Evolutionary conservation across 2,797 vertebrate genomes (phyloP).

Genomic region (Acrocephalus scirpaceus): DNA sequence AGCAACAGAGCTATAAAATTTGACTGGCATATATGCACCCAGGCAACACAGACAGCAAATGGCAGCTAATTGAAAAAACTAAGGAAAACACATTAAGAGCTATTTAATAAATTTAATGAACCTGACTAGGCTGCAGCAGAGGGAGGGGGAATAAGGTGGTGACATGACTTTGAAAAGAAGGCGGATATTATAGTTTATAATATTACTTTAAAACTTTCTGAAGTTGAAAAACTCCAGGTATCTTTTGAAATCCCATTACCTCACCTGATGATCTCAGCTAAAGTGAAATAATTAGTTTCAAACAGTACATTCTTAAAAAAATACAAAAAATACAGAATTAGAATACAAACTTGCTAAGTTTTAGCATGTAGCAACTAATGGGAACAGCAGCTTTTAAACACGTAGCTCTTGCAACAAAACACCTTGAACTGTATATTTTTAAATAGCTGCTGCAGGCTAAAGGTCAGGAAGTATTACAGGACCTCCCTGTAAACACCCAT

Average conservation of each 20-base stretch:
- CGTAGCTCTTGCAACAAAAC: background rate
- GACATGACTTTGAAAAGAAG: background rate
- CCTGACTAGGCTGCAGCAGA: background rate
- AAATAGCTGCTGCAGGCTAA: conserved; percentile 41
- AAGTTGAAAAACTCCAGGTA: background rate
- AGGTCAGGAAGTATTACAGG: conserved; percentile 52
- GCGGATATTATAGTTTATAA: background rate
- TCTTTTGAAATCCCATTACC: background rate
- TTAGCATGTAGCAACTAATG: background rate
- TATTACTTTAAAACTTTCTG: background rate
- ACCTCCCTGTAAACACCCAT: conserved; percentile 43
- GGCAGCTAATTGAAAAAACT: background rate
- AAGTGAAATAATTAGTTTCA: background rate
- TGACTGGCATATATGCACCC: background rate
- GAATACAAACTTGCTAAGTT: background rate
- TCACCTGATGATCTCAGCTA: background rate
- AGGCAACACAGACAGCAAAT: rapidly evolving
- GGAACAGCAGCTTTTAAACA: conserved; percentile 12
- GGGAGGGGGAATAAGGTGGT: background rate
- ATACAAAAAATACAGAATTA: background rate
- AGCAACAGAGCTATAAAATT: background rate
- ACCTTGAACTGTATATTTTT: conserved; percentile 13
- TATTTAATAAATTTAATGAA: background rate
- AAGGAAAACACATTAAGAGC: background rate
- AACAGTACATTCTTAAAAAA: background rate